Conservation (phyloP, 2,888 invertebrate genomes). For the Polyommatus iphigenia region DNA sequence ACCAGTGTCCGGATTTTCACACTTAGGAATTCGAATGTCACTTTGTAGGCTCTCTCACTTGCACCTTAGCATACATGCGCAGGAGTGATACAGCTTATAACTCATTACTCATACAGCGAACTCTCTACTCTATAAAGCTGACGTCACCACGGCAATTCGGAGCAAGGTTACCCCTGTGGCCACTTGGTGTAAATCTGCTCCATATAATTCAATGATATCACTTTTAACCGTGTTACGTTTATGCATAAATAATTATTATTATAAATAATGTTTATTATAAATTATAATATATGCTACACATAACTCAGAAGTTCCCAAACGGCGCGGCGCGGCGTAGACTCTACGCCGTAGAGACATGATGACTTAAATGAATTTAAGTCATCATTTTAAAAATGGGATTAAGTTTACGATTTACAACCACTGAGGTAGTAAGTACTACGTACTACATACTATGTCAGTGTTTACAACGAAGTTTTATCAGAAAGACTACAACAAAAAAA, state of each 20-base stretch:
- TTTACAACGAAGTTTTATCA: too few relatives aligned
- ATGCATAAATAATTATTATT: not conserved
- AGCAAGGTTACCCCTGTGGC: not conserved
- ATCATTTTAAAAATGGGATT: too few relatives aligned
- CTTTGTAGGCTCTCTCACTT: not conserved
- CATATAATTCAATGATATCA: not conserved
- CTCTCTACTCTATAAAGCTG: not conserved
- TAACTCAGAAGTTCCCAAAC: too few relatives aligned
- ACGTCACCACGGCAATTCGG: not conserved
- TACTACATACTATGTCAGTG: too few relatives aligned
- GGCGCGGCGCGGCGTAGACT: conserved; percentile 11
- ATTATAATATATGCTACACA: too few relatives aligned
- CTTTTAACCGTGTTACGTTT: not conserved
- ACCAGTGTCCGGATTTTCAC: not conserved
- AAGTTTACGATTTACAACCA: too few relatives aligned
- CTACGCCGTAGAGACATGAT: conserved; percentile 29
- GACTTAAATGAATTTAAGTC: too few relatives aligned
- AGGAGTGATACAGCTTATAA: not conserved
- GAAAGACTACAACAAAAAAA: too few relatives aligned
- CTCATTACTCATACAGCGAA: not conserved
- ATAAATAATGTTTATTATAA: too few relatives aligned
- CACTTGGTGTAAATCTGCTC: conserved; percentile 1
- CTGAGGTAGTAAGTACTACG: too few relatives aligned
- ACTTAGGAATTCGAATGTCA: not conserved
- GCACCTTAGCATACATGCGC: not conserved